A percentile compares a stretch with the other conserved stretches of the same genome.
Evolutionary conservation across 2,888 invertebrate genomes (phyloP).

Genomic region (Tenodera sinensis): DNA sequence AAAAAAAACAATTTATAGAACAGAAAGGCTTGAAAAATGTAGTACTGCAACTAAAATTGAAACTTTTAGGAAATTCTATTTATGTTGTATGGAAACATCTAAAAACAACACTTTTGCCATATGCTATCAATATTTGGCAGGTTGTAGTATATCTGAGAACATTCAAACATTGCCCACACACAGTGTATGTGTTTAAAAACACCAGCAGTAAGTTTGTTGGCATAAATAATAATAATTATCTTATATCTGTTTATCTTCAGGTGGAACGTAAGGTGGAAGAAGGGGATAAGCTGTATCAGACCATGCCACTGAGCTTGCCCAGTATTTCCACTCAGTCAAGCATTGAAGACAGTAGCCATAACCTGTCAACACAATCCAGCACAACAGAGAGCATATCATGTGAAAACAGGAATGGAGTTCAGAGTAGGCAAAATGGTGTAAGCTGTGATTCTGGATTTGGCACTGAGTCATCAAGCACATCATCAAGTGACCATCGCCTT

Average conservation of each 20-base stretch:
- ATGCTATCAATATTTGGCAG: no score
- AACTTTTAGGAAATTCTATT: no score
- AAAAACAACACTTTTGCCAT: no score
- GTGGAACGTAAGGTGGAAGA: constrained; percentile 63
- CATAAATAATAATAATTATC: no score
- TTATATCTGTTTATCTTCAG: constrained; percentile 33
- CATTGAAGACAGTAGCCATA: not conserved
- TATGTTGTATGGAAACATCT: no score
- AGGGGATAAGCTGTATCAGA: constrained; percentile 63
- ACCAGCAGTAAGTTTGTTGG: no score
- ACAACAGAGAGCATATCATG: constrained; percentile 33
- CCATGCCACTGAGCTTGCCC: constrained; percentile 63
- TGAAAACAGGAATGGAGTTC: not conserved
- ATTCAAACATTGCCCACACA: no score
- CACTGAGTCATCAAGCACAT: not conserved
- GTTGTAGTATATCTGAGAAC: not conserved
- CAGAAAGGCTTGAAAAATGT: no score
- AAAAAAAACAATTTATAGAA: no score
- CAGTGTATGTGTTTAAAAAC: no score
- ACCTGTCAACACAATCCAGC: constrained; percentile 35
- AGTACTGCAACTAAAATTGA: no score
- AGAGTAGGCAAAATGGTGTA: not conserved
- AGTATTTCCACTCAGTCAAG: constrained; percentile 51
- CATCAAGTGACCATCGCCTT: constrained; percentile 34
- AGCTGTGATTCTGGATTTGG: not conserved